These are phyloP conservation scores for Lordiphosa stackelbergi DNA, from an alignment of 1,140 invertebrate species.

Conservation along the genomic window DNA sequence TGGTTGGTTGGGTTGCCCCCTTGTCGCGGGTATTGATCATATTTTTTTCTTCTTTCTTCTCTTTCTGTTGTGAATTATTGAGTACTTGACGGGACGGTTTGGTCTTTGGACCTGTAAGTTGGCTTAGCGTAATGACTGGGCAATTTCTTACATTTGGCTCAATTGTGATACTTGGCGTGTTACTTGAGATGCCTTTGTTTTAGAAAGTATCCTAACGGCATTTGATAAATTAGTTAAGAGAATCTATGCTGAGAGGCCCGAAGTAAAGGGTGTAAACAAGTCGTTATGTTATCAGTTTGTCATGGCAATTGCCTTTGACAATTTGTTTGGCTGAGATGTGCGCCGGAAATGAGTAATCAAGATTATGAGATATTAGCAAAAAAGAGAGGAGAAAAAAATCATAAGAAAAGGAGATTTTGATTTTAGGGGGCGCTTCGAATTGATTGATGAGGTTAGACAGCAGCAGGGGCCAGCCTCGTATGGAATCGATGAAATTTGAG, in stretches of 20 bases:
- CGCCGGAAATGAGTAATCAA: conserved; percentile 74
- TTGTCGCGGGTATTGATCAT: conserved; percentile 59
- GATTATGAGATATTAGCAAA: conserved; percentile 72
- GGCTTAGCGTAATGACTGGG: conserved; percentile 56
- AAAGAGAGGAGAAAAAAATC: conserved; percentile 1
- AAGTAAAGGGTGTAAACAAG: too few relatives aligned
- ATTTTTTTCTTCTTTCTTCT: conserved; percentile 26
- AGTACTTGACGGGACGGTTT: conserved; percentile 57
- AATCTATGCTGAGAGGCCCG: not conserved
- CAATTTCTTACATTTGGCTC: conserved; percentile 47
- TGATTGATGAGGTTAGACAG: conserved; percentile 63
- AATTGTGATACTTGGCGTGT: conserved; percentile 51
- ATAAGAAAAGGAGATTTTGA: conserved; percentile 19
- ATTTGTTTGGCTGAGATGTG: conserved; percentile 55
- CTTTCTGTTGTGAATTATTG: conserved; percentile 60
- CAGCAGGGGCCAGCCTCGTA: conserved; percentile 25
- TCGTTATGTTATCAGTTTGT: conserved; percentile 34
- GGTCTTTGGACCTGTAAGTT: conserved; percentile 32
- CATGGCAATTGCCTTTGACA: conserved; percentile 62
- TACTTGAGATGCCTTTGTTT: conserved; percentile 63
- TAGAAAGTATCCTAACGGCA: conserved; percentile 55
- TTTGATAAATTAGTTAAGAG: conserved; percentile 4
- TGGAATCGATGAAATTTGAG: conserved; percentile 37
- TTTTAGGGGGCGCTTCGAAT: conserved; percentile 45
- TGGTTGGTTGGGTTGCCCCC: conserved; percentile 35